phyloP scores from a whole-genome alignment of 2,797 vertebrate species.

The Gymnopithys bicolor region DNA sequence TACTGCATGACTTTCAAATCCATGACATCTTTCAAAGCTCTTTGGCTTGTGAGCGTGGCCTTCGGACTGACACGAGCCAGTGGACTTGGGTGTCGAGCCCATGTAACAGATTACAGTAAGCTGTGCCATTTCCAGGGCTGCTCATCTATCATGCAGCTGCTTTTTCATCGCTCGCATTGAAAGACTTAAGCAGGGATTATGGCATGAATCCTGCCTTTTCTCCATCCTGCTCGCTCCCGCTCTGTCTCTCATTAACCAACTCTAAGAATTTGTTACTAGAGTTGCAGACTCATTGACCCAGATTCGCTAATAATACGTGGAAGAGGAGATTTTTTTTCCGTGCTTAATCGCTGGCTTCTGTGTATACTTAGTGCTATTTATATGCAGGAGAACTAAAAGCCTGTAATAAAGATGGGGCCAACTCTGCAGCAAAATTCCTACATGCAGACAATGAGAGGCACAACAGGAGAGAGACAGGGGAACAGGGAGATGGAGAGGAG shows the following conservation, averaged over 20 bases:
- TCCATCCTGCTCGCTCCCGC: neutral
- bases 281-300: slow-evolving; percentile 59
- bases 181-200: slow-evolving; percentile 11
- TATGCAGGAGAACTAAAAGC: slow-evolving; percentile 32
- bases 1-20: neutral
- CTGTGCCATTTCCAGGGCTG: slow-evolving; percentile 16
- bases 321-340: neutral
- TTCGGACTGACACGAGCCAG: neutral
- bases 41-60: neutral
- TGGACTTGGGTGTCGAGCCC: neutral
- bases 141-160: slow-evolving; percentile 24
- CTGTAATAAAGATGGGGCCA: slow-evolving; percentile 31
- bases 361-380: slow-evolving; percentile 41
- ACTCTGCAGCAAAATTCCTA: neutral
- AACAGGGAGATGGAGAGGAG: neutral
- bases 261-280: slow-evolving; percentile 48
- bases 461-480: neutral
- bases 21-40: neutral
- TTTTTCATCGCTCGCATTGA: neutral
- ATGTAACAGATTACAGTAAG: neutral
- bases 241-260: slow-evolving; percentile 46
- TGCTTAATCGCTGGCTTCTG: slow-evolving; percentile 44
- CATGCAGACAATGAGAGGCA: neutral
- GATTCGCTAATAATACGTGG: slow-evolving; percentile 17
- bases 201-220: neutral